Conservation (phyloP, 2,797 vertebrate species). For the Mionectes olivaceus region DNA sequence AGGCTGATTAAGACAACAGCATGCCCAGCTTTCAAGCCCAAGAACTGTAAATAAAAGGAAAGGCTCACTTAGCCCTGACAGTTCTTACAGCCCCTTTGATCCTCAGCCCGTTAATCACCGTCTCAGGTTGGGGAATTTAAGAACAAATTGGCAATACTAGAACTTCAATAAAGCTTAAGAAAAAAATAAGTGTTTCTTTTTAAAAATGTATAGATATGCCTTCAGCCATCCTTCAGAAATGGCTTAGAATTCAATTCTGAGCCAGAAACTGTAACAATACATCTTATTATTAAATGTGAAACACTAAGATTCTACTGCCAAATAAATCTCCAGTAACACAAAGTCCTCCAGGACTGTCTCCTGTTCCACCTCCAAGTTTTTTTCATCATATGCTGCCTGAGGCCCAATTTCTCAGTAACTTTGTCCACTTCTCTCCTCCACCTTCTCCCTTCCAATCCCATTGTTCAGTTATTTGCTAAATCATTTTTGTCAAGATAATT, state of each 20-base stretch:
- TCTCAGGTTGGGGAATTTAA: background rate
- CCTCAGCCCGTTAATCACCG: background rate
- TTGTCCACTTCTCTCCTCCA: background rate
- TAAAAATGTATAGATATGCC: conserved; percentile 22
- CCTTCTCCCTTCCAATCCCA: background rate
- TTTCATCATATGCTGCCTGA: background rate
- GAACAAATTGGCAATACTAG: background rate
- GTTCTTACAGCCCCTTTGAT: background rate
- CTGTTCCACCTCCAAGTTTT: background rate
- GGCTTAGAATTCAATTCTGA: conserved; percentile 25
- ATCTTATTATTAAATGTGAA: conserved; percentile 32
- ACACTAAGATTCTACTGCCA: background rate
- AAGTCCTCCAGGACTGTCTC: background rate
- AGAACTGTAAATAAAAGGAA: background rate
- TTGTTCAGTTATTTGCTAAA: conserved; percentile 32
- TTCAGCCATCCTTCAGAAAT: conserved; percentile 26
- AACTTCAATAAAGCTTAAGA: conserved; percentile 17
- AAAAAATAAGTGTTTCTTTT: conserved; percentile 35
- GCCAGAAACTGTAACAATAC: background rate
- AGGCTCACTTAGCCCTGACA: background rate
- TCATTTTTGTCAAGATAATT: conserved; percentile 66
- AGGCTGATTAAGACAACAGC: conserved; percentile 27
- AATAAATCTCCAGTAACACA: conserved; percentile 11
- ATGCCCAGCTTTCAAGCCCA: background rate
- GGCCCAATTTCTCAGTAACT: background rate